Conservation (phyloP, 2,888 invertebrate species). For the Mesorhabditis spiculigera region DNA sequence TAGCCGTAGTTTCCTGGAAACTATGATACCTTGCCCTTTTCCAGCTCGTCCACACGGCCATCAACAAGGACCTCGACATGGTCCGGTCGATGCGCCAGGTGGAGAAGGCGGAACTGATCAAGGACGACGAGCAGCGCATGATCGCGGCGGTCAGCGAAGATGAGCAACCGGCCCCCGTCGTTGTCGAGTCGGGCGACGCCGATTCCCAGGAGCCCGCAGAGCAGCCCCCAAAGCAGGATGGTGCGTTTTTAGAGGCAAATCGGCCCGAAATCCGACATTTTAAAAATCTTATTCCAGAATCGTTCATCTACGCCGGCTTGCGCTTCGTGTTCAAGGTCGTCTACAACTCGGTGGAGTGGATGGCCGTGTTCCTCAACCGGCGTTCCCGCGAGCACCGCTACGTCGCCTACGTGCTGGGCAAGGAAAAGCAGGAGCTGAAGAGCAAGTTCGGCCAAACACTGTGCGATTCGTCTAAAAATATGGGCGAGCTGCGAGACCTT, state of each 20-base stretch:
- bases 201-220: too few species aligned
- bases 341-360: constrained; percentile 25
- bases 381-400: constrained; percentile 86
- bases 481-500: constrained; percentile 40
- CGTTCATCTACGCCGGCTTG: constrained; percentile 22
- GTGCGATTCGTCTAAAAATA: constrained; percentile 30
- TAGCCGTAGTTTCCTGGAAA: neutral
- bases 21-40: neutral
- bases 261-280: too few species aligned
- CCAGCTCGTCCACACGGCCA: constrained; percentile 51
- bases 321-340: constrained; percentile 31
- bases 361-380: constrained; percentile 28
- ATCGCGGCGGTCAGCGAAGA: constrained; percentile 24
- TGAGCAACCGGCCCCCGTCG: neutral
- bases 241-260: too few species aligned
- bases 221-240: too few species aligned
- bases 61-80: constrained; percentile 46
- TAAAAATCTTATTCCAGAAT: neutral
- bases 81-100: constrained; percentile 45
- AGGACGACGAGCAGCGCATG: constrained; percentile 42
- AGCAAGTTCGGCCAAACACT: constrained; percentile 61
- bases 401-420: constrained; percentile 80
- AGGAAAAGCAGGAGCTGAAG: constrained; percentile 80
- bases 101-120: constrained; percentile 45
- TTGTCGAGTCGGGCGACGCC: neutral